A percentile compares a stretch with the other conserved stretches of the same genome.
Evolutionary conservation across 2,113 vertebrate genomes (phyloP).

Genomic region (Cyanoliseus patagonus): DNA sequence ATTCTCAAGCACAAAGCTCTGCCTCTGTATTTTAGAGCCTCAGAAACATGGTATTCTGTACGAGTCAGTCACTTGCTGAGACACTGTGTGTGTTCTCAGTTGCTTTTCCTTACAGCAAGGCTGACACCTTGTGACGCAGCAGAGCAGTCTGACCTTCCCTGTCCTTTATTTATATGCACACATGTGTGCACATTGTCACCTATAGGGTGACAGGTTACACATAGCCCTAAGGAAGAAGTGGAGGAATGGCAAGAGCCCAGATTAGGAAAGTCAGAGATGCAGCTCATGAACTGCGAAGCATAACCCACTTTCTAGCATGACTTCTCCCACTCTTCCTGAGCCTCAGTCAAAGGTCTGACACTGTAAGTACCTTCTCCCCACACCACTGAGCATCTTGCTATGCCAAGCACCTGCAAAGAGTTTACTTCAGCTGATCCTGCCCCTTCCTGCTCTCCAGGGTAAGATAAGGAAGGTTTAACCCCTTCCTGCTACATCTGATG

Average conservation of each 20-base stretch:
- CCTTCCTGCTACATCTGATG: not conserved
- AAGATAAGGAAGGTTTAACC: not conserved
- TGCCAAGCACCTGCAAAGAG: not conserved
- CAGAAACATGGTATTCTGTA: not conserved
- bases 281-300: not conserved
- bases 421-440: not conserved
- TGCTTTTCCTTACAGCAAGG: not conserved
- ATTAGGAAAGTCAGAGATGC: not conserved
- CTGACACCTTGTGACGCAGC: not conserved
- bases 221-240: not conserved
- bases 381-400: not conserved
- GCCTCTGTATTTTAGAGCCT: not conserved
- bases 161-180: not conserved
- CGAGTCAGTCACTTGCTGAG: not conserved
- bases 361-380: not conserved
- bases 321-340: not conserved
- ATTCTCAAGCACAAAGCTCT: not conserved
- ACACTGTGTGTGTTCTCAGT: rapidly evolving
- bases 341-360: not conserved
- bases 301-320: not conserved
- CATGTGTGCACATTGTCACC: not conserved
- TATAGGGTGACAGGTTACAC: not conserved
- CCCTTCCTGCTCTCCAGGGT: not conserved
- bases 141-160: not conserved
- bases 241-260: not conserved